Evolutionary conservation across 1,140 invertebrate genomes (phyloP).

Genomic region (Philopotamus ludificatus): DNA sequence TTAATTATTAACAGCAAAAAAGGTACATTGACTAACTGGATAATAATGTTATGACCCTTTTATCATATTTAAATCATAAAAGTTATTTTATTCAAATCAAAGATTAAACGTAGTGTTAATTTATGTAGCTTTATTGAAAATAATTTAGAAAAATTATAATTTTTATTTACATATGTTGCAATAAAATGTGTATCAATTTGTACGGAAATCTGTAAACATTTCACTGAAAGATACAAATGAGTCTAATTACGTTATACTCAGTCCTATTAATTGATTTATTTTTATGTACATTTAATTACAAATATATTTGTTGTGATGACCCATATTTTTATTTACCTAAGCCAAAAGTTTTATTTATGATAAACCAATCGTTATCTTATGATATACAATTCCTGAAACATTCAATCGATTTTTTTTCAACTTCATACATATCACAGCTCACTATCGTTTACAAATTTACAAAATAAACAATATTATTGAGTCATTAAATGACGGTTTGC

Average conservation of each 20-base stretch:
- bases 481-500: no score
- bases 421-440: conserved; percentile 16
- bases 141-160: background rate
- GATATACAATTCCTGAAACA: conserved; percentile 22
- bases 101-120: no score
- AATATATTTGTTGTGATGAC: conserved; percentile 1
- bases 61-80: no score
- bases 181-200: conserved; percentile 4
- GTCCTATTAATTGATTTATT: conserved; percentile 5
- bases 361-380: background rate
- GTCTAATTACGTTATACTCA: no score
- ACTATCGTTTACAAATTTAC: conserved; percentile 4
- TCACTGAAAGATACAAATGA: no score
- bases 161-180: background rate
- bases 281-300: background rate
- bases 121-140: no score
- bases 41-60: background rate
- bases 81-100: no score
- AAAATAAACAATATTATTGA: no score
- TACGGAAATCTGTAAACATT: background rate
- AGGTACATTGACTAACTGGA: conserved; percentile 23
- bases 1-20: conserved; percentile 8
- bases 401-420: conserved; percentile 4
- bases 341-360: background rate
- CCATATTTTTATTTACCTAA: background rate